Percentiles rank a stretch among this genome's conserved stretches.
Evolutionary conservation across 2,113 vertebrate genomes (phyloP).

Genomic region (Rhinoptilus africanus): DNA sequence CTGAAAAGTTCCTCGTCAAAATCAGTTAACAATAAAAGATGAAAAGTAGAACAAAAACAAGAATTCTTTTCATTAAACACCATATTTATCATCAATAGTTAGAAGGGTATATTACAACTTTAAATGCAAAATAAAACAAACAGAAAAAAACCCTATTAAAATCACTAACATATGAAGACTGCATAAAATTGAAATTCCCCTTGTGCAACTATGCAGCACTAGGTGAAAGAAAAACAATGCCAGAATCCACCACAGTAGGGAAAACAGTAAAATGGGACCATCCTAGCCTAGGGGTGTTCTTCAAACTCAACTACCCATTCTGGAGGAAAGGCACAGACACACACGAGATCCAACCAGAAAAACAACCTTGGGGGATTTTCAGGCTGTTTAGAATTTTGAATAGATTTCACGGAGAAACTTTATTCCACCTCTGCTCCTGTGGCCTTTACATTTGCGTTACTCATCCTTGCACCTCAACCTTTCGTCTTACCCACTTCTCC

Average conservation of each 20-base stretch:
- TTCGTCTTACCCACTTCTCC: not conserved
- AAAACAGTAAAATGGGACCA: not conserved
- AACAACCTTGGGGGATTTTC: not conserved
- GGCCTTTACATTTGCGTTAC: not conserved
- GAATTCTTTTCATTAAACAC: not conserved
- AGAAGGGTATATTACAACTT: not conserved
- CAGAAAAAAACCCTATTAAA: not conserved
- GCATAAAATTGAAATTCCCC: not conserved
- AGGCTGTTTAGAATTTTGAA: not conserved
- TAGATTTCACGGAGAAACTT: not conserved
- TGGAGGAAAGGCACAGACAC: not conserved
- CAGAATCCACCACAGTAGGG: not conserved
- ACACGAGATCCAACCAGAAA: not conserved
- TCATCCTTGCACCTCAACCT: not conserved
- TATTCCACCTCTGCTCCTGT: no score
- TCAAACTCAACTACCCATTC: not conserved
- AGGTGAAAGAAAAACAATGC: not conserved
- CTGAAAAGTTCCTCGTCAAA: not conserved
- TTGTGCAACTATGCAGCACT: not conserved
- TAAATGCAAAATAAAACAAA: accelerated
- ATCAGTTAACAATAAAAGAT: not conserved
- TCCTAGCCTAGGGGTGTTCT: not conserved
- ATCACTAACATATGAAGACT: not conserved
- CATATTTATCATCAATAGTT: not conserved
- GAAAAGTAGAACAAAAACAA: not conserved